Evolutionary conservation across 1,140 invertebrate species (phyloP).

Genomic region (Penaeus indicus): DNA sequence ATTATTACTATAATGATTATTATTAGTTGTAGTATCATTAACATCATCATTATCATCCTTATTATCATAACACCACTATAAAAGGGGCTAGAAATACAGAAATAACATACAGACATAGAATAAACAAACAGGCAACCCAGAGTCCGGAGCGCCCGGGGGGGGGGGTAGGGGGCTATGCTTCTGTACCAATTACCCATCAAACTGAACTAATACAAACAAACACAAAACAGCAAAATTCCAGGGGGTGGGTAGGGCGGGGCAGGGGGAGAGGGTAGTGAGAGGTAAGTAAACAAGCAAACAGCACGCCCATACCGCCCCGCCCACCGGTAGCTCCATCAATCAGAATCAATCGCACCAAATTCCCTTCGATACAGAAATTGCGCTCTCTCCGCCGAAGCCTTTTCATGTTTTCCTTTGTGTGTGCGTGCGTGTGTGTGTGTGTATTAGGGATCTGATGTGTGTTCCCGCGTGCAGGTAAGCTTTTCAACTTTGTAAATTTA

Average conservation of each 20-base stretch:
- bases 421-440: no score
- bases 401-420: background rate
- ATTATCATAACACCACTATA: background rate
- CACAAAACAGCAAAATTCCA: no score
- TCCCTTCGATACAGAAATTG: slow-evolving; percentile 46
- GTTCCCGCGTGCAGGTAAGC: no score
- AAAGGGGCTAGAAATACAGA: background rate
- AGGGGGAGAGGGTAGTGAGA: background rate
- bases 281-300: background rate
- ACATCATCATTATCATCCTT: background rate
- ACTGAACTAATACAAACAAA: no score
- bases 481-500: no score
- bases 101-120: background rate
- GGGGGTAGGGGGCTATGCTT: no score
- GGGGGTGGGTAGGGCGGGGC: no score
- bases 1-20: no score
- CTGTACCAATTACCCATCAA: no score
- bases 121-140: no score
- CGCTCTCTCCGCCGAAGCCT: background rate
- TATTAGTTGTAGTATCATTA: background rate
- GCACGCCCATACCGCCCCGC: background rate
- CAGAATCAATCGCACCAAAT: slow-evolving; percentile 47
- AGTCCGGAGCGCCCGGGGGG: no score
- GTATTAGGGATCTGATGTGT: no score
- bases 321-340: slow-evolving; percentile 36